phyloP scores from a whole-genome alignment of 1,140 invertebrate genomes.

The Maniola jurtina region DNA sequence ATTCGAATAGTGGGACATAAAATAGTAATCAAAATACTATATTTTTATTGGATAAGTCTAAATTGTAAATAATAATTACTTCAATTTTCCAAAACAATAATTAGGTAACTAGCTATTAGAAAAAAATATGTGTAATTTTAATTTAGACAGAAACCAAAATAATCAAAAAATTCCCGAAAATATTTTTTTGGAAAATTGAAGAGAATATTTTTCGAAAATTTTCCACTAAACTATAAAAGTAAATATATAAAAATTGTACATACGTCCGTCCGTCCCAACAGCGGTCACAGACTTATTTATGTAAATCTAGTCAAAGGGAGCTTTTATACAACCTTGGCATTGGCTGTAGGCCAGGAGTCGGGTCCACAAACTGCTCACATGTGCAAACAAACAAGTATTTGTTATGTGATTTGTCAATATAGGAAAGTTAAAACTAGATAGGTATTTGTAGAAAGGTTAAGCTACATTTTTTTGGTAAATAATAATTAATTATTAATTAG shows the following conservation, averaged over 20 bases:
- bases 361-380: background rate
- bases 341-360: slow-evolving; percentile 19
- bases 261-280: slow-evolving; percentile 25
- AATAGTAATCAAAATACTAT: no score
- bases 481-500: no score
- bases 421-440: background rate
- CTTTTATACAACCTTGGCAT: slow-evolving; percentile 15
- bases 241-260: slow-evolving; percentile 17
- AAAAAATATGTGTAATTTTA: no score
- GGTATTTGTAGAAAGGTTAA: background rate
- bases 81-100: no score
- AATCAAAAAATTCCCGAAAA: background rate
- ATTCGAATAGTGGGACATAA: no score
- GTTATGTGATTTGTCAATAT: slow-evolving; percentile 1
- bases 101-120: no score
- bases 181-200: no score
- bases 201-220: no score
- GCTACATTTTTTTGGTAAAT: no score
- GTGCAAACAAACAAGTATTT: background rate
- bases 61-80: no score
- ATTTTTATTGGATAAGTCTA: no score
- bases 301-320: background rate
- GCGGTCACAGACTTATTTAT: slow-evolving; percentile 17
- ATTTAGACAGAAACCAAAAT: no score
- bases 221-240: background rate